Base-by-base conservation (phyloP, 2,797 vertebrate species). In the Sebastes alutus region DNA sequence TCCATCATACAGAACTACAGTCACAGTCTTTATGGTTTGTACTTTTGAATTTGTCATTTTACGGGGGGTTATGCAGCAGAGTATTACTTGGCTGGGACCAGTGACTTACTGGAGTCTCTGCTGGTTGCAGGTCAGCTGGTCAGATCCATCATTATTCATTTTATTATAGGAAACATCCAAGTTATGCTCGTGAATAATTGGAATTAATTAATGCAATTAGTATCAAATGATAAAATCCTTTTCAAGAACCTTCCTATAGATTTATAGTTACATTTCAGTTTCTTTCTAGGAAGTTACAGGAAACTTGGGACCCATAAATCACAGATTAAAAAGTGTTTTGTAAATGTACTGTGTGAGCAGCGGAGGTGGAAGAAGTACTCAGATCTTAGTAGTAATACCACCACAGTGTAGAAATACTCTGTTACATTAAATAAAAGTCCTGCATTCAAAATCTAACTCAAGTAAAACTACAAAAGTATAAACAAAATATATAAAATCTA, bases 401-500 rank as follows among this genome's bases (percentile, higher is more conserved):
- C 46, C 46, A 52, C 46, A 52, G 18, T 52, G 46, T 52, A 52
- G 46, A 52, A 52, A 52, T 52, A 52, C 46, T n/a, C 6, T 35
- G 33, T 35, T 35, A 35, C 11, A 0, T 35, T 35, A 0, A 4
- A 0, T 35, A 35, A 35, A 35, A 35, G 33, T 35, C 33, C 33
- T 35, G 33, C 33, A 35, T 35, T 5, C 33, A 35, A 35, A 35
- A 35, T 35, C 1, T 12, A 35, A 35, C 20, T 52, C 7, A 52
- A 52, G 46, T 52, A 52, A n/a, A 52, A 52, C 14, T n/a, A n/a
- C 4, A 52, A 52, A n/a, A 52, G 46, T n/a, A 20, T 52, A 52
- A 52, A 10, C 1, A 2, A 52, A 7, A 46, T 46, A 46, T 46
- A 46, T 46, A 46, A 46, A 42, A 42, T 49, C 7, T 0, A 49